A percentile compares a stretch with the other conserved stretches of the same genome.
These are phyloP conservation scores for Ennomos erosarius DNA, from an alignment of 2,888 invertebrate species.

Conservation along the genomic window DNA sequence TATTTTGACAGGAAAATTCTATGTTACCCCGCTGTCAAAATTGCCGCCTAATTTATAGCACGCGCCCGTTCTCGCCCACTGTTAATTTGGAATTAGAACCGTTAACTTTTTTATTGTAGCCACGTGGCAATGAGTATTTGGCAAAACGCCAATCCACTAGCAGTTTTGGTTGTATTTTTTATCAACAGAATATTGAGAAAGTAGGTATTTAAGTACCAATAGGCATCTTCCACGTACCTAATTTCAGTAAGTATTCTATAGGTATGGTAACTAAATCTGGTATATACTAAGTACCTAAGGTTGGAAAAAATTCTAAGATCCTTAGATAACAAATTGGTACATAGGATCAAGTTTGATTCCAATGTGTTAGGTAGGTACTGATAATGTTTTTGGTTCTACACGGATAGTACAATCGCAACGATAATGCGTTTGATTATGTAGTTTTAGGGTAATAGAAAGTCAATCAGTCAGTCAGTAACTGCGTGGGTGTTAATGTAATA, in stretches of 20 bases:
- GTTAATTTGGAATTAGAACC: constrained; percentile 76
- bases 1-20: constrained; percentile 83
- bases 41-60: constrained; percentile 74
- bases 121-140: constrained; percentile 64
- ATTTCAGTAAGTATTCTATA: neutral
- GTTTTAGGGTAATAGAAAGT: too few species aligned
- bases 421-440: neutral
- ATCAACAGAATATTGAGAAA: neutral
- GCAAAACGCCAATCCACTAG: constrained; percentile 45
- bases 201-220: neutral
- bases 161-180: constrained; percentile 27
- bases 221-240: too few species aligned
- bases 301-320: constrained; percentile 1
- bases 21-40: constrained; percentile 74
- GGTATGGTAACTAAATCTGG: neutral
- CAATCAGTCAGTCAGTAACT: too few species aligned
- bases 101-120: constrained; percentile 74
- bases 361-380: constrained; percentile 12
- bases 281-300: neutral
- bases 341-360: constrained; percentile 6
- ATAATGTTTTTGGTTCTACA: too few species aligned
- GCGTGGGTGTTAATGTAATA: too few species aligned
- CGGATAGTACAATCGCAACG: constrained; percentile 5
- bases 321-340: constrained; percentile 6
- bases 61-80: constrained; percentile 65